These are phyloP conservation scores for Acipenser ruthenus DNA, from an alignment of 2,797 vertebrate genomes.

Conservation along the genomic window DNA sequence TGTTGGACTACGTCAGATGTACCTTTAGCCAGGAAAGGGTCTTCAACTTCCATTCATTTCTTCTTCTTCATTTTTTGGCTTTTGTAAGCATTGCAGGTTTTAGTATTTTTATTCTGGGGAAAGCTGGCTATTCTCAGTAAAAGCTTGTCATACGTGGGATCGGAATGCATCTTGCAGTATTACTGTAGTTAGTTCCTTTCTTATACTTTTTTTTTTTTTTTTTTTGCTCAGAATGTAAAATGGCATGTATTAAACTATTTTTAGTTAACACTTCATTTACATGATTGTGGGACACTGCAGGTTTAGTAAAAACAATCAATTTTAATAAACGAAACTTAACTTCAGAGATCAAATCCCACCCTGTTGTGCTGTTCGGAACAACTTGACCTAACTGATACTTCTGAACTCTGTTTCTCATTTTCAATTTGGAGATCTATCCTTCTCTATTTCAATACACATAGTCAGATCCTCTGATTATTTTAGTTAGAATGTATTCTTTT, in stretches of 20 bases:
- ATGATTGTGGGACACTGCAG: too few relatives aligned
- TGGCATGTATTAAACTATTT: too few relatives aligned
- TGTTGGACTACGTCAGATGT: constrained; percentile 40
- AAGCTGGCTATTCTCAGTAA: constrained; percentile 36
- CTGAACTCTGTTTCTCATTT: too few relatives aligned
- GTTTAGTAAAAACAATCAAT: too few relatives aligned
- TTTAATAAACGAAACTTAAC: too few relatives aligned
- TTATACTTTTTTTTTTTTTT: constrained; percentile 17
- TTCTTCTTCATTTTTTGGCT: constrained; percentile 47
- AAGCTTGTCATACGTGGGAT: constrained; percentile 32
- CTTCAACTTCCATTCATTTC: constrained; percentile 38
- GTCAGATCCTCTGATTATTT: not conserved
- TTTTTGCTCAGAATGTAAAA: constrained; percentile 17
- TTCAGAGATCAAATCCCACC: too few relatives aligned
- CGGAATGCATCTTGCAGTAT: constrained; percentile 18
- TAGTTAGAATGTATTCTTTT: not conserved
- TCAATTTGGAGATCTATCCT: too few relatives aligned
- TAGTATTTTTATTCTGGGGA: constrained; percentile 25
- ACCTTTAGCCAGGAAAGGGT: constrained; percentile 39
- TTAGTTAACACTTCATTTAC: too few relatives aligned
- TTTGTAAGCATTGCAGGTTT: constrained; percentile 32
- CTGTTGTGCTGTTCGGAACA: too few relatives aligned
- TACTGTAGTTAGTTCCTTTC: constrained; percentile 15
- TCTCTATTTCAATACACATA: too few relatives aligned
- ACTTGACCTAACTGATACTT: too few relatives aligned